These are phyloP conservation scores for Beaufortia kweichowensis DNA, from an alignment of 2,113 vertebrate species.

Conservation along the genomic window DNA sequence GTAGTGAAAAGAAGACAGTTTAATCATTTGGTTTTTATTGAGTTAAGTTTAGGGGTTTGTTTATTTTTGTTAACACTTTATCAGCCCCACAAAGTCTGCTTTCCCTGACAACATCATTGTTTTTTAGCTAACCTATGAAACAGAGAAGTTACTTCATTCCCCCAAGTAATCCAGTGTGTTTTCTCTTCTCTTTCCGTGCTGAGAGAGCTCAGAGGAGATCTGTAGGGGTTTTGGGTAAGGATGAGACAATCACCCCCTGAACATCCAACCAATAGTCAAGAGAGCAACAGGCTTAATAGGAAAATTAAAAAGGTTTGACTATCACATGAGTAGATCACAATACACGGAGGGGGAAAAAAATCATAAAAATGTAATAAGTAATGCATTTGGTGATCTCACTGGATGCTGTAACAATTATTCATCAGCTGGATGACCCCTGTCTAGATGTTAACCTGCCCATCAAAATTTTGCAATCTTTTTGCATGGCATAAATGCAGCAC, in stretches of 20 bases:
- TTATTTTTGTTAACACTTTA: background rate
- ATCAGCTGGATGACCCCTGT: too few relatives aligned
- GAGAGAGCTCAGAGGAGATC: constrained; percentile 35
- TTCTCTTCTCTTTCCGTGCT: constrained; percentile 45
- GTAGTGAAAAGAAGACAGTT: background rate
- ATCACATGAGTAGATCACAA: constrained; percentile 57
- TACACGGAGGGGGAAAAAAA: constrained; percentile 46
- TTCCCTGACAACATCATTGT: constrained; percentile 37
- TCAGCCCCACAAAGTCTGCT: constrained; percentile 27
- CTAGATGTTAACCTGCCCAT: background rate
- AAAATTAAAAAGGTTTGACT: constrained; percentile 58
- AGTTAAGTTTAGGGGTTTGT: constrained; percentile 10
- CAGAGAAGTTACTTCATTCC: constrained; percentile 6
- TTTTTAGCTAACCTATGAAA: constrained; percentile 29
- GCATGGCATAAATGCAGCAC: background rate
- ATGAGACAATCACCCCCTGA: constrained; percentile 52
- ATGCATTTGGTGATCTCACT: constrained; percentile 44
- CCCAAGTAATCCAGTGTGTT: constrained; percentile 40
- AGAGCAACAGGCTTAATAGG: constrained; percentile 63
- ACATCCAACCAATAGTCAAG: constrained; percentile 62
- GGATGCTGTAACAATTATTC: too few relatives aligned
- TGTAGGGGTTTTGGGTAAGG: constrained; percentile 54
- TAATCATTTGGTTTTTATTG: constrained; percentile 1
- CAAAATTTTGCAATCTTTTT: constrained; percentile 18
- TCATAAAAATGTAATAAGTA: constrained; percentile 55